Percentiles rank a stretch among this genome's conserved stretches.
Evolutionary conservation across 2,797 vertebrate species (phyloP).

Genomic region (Buphagus erythrorhynchus): DNA sequence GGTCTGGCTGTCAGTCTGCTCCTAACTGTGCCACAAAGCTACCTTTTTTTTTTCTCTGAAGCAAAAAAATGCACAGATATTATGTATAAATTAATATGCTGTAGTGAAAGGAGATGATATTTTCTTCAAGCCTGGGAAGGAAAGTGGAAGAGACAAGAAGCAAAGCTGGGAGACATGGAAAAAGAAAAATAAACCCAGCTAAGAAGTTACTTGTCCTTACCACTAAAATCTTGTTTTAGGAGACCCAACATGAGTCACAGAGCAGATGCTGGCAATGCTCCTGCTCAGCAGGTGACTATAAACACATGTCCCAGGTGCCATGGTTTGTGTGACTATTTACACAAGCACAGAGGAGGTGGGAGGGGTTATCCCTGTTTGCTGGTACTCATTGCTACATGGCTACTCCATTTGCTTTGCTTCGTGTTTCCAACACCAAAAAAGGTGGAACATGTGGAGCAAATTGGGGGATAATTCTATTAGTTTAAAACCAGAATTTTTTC

Average conservation of each 20-base stretch:
- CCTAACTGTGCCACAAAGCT: neutral
- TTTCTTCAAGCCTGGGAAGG: neutral
- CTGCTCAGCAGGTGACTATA: neutral
- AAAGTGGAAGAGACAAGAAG: neutral
- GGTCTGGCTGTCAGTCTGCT: neutral
- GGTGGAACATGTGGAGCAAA: neutral
- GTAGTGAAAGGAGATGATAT: neutral
- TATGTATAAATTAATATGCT: neutral
- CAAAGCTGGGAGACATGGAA: neutral
- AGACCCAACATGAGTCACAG: neutral
- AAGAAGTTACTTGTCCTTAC: neutral
- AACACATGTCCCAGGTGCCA: neutral
- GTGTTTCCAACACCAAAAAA: neutral
- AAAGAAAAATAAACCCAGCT: neutral
- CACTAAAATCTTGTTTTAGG: neutral
- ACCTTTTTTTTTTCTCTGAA: neutral
- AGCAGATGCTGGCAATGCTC: neutral
- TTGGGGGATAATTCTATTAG: neutral
- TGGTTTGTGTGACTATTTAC: neutral
- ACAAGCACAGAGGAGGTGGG: neutral
- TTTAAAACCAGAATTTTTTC: neutral
- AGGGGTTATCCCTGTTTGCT: neutral
- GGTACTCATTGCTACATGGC: accelerated
- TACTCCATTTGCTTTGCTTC: neutral
- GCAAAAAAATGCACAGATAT: neutral